These are phyloP conservation scores for Hoplodrina blanda DNA, from an alignment of 2,888 invertebrate species.

Conservation along the genomic window DNA sequence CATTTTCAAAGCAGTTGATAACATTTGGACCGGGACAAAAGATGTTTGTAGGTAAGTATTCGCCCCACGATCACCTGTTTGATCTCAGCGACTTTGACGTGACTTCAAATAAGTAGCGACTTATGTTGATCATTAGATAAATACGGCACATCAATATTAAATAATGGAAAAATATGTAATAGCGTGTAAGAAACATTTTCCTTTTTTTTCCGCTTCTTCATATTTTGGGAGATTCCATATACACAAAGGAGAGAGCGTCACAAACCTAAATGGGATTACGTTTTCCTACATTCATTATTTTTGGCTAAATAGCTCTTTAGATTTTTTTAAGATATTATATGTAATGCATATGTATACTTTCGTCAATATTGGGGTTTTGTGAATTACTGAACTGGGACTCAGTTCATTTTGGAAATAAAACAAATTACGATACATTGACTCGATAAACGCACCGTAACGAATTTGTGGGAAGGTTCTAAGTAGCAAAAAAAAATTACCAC, in stretches of 20 bases:
- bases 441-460: conserved; percentile 46
- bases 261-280: conserved; percentile 46
- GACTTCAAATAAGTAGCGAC: conserved; percentile 43
- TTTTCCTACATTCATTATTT: conserved; percentile 37
- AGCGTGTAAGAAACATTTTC: conserved; percentile 34
- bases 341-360: conserved; percentile 27
- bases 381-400: conserved; percentile 16
- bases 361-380: conserved; percentile 25
- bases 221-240: conserved; percentile 7
- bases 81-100: conserved; percentile 38
- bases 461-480: conserved; percentile 37
- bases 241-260: conserved; percentile 30
- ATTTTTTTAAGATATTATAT: conserved; percentile 11
- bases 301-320: conserved; percentile 32
- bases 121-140: conserved; percentile 50
- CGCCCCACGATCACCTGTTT: conserved; percentile 31
- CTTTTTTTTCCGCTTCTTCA: conserved; percentile 26
- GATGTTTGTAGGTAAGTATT: conserved; percentile 25
- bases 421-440: conserved; percentile 55
- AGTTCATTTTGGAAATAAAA: conserved; percentile 36
- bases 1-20: conserved; percentile 28
- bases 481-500: conserved; percentile 37
- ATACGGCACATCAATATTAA: conserved; percentile 45
- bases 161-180: conserved; percentile 43
- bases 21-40: conserved; percentile 34